Evolutionary conservation across 2,113 vertebrate species (phyloP).

Genomic region (Perccottus glenii): DNA sequence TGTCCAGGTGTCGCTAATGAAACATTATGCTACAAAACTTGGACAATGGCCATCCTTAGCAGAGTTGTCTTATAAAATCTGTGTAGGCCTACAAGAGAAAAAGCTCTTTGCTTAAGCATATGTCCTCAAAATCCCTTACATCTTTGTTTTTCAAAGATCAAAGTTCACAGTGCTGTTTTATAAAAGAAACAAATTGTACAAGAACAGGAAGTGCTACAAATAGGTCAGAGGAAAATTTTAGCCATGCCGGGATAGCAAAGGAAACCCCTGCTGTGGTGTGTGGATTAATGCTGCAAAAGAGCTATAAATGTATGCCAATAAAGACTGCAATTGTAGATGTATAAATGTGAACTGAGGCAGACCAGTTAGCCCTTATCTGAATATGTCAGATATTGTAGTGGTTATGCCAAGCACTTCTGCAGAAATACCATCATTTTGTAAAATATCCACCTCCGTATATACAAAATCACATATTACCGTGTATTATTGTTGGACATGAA

Average conservation of each 20-base stretch:
- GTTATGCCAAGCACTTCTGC: conserved; percentile 24
- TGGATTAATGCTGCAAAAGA: conserved; percentile 6
- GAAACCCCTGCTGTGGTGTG: neutral
- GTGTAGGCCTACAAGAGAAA: neutral
- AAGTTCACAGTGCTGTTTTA: neutral
- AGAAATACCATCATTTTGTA: conserved; percentile 27
- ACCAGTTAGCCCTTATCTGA: neutral
- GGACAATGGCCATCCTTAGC: conserved; percentile 25
- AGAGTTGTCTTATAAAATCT: conserved; percentile 24
- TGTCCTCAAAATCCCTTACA: neutral
- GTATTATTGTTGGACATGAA: conserved; percentile 28
- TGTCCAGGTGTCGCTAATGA: conserved; percentile 51
- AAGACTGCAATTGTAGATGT: conserved; percentile 3
- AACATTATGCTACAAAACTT: conserved; percentile 18
- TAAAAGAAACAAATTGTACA: neutral
- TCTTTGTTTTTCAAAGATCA: neutral
- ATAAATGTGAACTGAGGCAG: conserved; percentile 21
- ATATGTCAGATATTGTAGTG: neutral
- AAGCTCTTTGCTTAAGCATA: neutral
- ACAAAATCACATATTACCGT: conserved; percentile 17
- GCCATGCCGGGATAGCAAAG: conserved; percentile 10
- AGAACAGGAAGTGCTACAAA: conserved; percentile 1
- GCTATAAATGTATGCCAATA: conserved; percentile 22
- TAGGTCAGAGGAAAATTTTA: conserved; percentile 22
- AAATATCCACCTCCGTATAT: conserved; percentile 26